Conservation (phyloP, 2,888 invertebrate genomes). For the Drosophila kanekoi region DNA sequence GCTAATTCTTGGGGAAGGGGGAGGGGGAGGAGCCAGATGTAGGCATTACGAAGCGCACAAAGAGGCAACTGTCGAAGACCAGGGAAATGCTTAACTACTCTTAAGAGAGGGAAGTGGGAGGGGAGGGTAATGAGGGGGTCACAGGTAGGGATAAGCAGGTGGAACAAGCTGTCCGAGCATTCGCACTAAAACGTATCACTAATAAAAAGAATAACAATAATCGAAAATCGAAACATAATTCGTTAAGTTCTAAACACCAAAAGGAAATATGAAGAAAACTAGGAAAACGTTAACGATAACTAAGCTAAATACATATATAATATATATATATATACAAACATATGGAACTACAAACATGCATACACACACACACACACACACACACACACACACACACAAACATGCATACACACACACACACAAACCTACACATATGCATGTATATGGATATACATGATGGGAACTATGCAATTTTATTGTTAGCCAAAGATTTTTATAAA, state of each 20-base stretch:
- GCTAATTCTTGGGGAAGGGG: not conserved
- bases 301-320: slow-evolving; percentile 51
- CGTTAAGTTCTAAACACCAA: slow-evolving; percentile 48
- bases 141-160: slow-evolving; percentile 20
- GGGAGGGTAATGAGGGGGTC: not conserved
- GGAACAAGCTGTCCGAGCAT: slow-evolving; percentile 66
- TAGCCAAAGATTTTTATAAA: slow-evolving; percentile 81
- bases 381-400: slow-evolving; percentile 9
- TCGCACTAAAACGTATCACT: slow-evolving; percentile 74
- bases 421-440: slow-evolving; percentile 7
- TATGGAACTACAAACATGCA: slow-evolving; percentile 35
- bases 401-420: slow-evolving; percentile 5
- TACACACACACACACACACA: slow-evolving; percentile 9
- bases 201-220: slow-evolving; percentile 75
- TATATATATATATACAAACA: slow-evolving; percentile 11
- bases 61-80: slow-evolving; percentile 60
- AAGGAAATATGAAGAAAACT: no score
- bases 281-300: slow-evolving; percentile 43
- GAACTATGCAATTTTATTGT: slow-evolving; percentile 80
- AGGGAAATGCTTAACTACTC: slow-evolving; percentile 44
- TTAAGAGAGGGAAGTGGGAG: not conserved
- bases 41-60: slow-evolving; percentile 60
- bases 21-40: not conserved
- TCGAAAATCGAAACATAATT: slow-evolving; percentile 66
- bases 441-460: slow-evolving; percentile 32